These are phyloP conservation scores for Hirtodrosophila trivittata DNA, from an alignment of 2,888 invertebrate species.

Conservation along the genomic window DNA sequence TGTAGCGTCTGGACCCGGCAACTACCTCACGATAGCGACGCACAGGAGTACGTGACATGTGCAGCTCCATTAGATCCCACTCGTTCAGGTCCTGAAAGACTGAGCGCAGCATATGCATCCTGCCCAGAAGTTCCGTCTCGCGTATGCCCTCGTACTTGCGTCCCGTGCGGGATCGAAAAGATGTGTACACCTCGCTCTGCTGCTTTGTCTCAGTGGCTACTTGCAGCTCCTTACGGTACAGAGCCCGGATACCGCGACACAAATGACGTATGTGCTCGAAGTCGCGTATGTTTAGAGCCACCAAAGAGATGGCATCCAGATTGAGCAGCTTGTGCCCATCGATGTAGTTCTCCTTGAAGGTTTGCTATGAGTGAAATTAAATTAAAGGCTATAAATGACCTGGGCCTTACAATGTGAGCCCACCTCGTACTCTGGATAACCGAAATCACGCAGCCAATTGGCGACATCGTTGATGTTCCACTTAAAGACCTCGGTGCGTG, in stretches of 20 bases:
- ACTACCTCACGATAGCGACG: conserved; percentile 62
- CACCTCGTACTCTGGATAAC: conserved; percentile 85
- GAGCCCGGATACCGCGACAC: conserved; percentile 80
- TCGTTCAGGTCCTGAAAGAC: conserved; percentile 84
- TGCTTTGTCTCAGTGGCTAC: conserved; percentile 77
- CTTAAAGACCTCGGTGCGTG: conserved; percentile 83
- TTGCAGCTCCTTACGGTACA: conserved; percentile 84
- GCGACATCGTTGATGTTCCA: conserved; percentile 85
- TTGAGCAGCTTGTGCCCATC: conserved; percentile 84
- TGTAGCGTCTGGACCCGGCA: conserved; percentile 60
- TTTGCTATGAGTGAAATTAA: conserved; percentile 72
- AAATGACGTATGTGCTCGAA: conserved; percentile 84
- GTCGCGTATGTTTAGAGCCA: conserved; percentile 84
- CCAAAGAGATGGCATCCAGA: conserved; percentile 84
- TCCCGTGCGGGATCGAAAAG: conserved; percentile 85
- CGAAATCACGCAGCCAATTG: conserved; percentile 84
- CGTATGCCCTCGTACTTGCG: conserved; percentile 84
- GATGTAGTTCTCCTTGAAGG: conserved; percentile 84
- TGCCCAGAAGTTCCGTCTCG: conserved; percentile 85
- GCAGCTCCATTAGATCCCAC: conserved; percentile 84
- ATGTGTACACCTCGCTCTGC: conserved; percentile 85
- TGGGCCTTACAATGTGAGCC: not conserved
- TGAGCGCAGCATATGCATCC: conserved; percentile 85
- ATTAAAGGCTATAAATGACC: not conserved
- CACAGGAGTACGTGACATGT: conserved; percentile 64